These are phyloP conservation scores for Chaetoderma sp. DNA, from an alignment of 2,888 invertebrate species.

Conservation along the genomic window DNA sequence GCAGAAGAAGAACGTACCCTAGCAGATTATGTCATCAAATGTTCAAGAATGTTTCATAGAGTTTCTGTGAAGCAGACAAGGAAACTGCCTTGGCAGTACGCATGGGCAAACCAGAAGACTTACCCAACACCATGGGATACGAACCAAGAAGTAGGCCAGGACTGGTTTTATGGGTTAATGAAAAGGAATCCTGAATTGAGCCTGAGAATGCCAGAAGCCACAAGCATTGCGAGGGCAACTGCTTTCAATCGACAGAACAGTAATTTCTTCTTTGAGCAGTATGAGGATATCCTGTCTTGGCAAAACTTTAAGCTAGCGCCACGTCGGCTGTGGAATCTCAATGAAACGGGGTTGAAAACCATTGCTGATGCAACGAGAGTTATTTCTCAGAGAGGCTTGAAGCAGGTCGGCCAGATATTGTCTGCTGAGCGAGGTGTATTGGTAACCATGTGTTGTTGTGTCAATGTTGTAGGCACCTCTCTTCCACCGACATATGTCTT, in stretches of 20 bases:
- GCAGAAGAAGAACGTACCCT: neutral
- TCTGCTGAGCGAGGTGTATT: slow-evolving; percentile 15
- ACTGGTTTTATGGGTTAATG: slow-evolving; percentile 4
- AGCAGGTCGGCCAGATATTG: slow-evolving; percentile 19
- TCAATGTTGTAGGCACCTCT: slow-evolving; percentile 9
- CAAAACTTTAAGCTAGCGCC: neutral
- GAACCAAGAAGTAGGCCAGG: slow-evolving; percentile 2
- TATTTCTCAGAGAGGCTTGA: slow-evolving; percentile 5
- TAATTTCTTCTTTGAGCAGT: no score
- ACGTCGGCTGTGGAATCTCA: neutral
- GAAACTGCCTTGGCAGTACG: slow-evolving; percentile 1
- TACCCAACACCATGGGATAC: neutral
- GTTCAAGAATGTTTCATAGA: slow-evolving; percentile 12
- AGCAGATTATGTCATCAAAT: slow-evolving; percentile 5
- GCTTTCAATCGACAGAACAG: neutral
- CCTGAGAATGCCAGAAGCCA: slow-evolving; percentile 5
- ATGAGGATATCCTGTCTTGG: neutral
- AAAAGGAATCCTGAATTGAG: neutral
- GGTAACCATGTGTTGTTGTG: slow-evolving; percentile 14
- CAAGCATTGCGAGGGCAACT: slow-evolving; percentile 2
- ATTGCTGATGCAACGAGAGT: neutral
- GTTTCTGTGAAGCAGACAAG: neutral
- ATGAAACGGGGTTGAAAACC: slow-evolving; percentile 5
- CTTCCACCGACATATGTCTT: slow-evolving; percentile 18
- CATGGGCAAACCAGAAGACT: neutral